Conservation (phyloP, 2,888 invertebrate species). For the Ariolimax columbianus region DNA sequence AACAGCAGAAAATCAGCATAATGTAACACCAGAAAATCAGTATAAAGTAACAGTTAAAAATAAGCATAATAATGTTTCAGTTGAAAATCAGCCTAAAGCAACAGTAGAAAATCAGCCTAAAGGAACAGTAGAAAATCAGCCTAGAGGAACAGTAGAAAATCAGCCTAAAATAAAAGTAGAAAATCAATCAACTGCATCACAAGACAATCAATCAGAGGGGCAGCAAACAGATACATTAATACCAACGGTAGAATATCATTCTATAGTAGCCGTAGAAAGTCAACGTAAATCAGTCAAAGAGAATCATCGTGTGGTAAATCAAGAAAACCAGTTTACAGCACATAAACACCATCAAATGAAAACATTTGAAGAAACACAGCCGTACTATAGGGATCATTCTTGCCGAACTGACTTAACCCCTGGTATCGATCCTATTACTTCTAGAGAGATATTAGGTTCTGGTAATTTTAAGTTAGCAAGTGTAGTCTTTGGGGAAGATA, state of each 20-base stretch:
- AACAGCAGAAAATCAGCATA: too few relatives aligned
- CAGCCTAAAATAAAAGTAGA: not conserved
- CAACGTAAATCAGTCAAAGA: not conserved
- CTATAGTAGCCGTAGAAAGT: not conserved
- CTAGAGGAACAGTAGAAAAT: not conserved
- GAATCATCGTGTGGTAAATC: not conserved
- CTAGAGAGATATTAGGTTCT: not conserved
- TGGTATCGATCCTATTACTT: not conserved
- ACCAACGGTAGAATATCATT: not conserved
- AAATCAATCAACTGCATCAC: not conserved
- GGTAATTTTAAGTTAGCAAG: not conserved
- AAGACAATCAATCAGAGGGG: not conserved
- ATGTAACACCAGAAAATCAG: too few relatives aligned
- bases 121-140: too few relatives aligned
- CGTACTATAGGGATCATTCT: not conserved
- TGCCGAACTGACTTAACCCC: not conserved
- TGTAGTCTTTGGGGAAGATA: not conserved
- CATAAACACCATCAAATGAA: not conserved
- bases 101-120: too few relatives aligned
- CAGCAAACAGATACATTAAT: too few relatives aligned
- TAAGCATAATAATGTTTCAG: too few relatives aligned
- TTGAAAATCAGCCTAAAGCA: too few relatives aligned
- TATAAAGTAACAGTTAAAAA: too few relatives aligned
- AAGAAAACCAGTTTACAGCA: not conserved
- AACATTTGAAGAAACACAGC: not conserved